phyloP scores from a whole-genome alignment of 1,140 invertebrate species.

The Drosophila sechellia region DNA sequence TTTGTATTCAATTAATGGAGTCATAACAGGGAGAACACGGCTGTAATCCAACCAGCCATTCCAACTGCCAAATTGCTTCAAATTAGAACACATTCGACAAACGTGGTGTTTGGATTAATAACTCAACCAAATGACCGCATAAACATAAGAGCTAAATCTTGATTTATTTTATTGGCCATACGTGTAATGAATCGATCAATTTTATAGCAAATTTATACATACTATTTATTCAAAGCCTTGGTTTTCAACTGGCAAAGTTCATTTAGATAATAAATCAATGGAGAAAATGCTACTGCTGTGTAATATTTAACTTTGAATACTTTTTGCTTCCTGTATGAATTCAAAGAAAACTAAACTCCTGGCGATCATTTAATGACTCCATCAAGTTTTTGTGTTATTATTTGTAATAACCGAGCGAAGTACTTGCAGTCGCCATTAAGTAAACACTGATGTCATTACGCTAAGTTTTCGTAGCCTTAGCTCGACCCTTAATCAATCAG shows the following conservation, averaged over 20 bases:
- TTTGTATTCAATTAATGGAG: conserved; percentile 17
- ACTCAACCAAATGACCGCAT: conserved; percentile 2
- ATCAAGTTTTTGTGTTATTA: conserved; percentile 9
- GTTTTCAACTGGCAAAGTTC: no score
- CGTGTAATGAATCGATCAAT: conserved; percentile 11
- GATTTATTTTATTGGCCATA: conserved; percentile 9
- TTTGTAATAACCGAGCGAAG: conserved; percentile 3
- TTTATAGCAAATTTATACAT: neutral
- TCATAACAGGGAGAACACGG: conserved; percentile 12
- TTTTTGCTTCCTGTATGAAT: no score
- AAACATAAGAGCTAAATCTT: neutral
- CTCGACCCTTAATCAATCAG: conserved; percentile 46
- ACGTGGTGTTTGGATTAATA: conserved; percentile 28
- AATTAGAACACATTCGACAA: conserved; percentile 32
- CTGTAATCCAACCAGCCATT: no score
- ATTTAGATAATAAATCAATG: no score
- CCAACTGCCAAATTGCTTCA: conserved; percentile 5
- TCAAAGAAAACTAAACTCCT: no score
- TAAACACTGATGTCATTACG: conserved; percentile 15
- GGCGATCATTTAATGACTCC: conserved; percentile 9
- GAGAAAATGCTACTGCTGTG: no score
- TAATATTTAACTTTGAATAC: neutral
- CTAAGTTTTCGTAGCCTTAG: conserved; percentile 14
- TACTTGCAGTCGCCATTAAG: conserved; percentile 27
- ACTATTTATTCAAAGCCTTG: no score